Conservation (phyloP, 1,140 invertebrate genomes). For the Stenopsyche tienmushanensis region DNA sequence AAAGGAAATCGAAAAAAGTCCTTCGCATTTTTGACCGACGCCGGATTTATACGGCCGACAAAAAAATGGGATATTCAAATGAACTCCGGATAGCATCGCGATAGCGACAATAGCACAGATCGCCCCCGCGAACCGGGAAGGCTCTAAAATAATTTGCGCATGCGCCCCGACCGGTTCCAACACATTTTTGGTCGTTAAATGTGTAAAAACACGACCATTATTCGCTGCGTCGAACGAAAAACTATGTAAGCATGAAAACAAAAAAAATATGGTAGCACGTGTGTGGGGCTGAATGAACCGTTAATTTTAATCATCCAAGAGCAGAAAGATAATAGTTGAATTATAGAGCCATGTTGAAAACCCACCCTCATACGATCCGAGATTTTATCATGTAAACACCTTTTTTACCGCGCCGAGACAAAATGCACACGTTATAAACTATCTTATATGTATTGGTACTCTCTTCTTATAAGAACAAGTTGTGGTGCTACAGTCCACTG, state of each 20-base stretch:
- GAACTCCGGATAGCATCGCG: slow-evolving; percentile 9
- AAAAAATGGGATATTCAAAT: slow-evolving; percentile 11
- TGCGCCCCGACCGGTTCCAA: not conserved
- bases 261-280: not conserved
- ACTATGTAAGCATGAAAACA: not conserved
- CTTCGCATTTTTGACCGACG: not conserved
- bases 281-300: not conserved
- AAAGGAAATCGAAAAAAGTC: not conserved
- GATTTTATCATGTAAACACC: too few species aligned
- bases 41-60: not conserved
- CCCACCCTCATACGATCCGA: too few species aligned
- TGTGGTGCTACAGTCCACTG: too few species aligned
- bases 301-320: not conserved
- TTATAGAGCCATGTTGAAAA: too few species aligned
- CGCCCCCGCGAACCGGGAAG: not conserved
- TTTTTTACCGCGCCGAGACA: too few species aligned
- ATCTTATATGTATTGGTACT: too few species aligned
- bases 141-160: not conserved
- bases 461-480: too few species aligned
- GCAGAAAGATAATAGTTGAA: not conserved
- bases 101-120: not conserved
- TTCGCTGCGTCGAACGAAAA: not conserved
- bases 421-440: too few species aligned
- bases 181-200: not conserved
- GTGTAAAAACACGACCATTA: slow-evolving; percentile 2